Conservation (phyloP, 2,113 vertebrate species). For the Amazona vittata region DNA sequence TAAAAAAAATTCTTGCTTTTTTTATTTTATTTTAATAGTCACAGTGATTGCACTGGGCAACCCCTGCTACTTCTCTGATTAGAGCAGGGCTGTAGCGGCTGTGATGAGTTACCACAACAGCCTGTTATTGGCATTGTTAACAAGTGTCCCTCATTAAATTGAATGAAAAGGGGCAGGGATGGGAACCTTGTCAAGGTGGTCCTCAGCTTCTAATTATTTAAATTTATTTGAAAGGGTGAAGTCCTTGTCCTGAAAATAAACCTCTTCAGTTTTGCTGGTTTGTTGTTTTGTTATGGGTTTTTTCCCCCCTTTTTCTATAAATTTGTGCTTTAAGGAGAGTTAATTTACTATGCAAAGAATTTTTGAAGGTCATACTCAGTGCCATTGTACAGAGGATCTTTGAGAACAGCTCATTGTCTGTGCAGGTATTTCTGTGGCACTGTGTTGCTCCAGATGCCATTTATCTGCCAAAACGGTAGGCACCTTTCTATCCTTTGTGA, state of each 20-base stretch:
- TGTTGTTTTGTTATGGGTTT: too few species aligned
- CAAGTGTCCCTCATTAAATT: conserved; percentile 18
- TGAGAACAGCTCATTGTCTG: not conserved
- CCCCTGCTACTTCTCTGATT: not conserved
- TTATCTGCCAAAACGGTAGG: not conserved
- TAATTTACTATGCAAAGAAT: conserved; percentile 8
- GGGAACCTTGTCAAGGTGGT: not conserved
- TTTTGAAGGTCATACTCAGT: conserved; percentile 18
- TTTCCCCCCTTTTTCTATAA: not conserved
- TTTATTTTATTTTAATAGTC: not conserved
- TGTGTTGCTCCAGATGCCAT: not conserved
- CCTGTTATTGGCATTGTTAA: not conserved
- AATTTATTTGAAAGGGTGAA: conserved; percentile 1
- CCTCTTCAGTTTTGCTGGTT: not conserved
- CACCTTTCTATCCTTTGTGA: not conserved
- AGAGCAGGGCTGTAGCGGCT: not conserved
- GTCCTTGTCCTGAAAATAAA: not conserved
- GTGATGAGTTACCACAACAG: not conserved
- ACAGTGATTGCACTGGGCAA: not conserved
- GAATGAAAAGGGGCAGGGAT: not conserved
- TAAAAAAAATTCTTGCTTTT: not conserved
- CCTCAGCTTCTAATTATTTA: not conserved
- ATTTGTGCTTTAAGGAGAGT: not conserved
- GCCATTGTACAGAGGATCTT: not conserved
- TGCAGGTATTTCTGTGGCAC: not conserved